phyloP scores from a whole-genome alignment of 2,888 invertebrate species.

The Ctena decussata region DNA sequence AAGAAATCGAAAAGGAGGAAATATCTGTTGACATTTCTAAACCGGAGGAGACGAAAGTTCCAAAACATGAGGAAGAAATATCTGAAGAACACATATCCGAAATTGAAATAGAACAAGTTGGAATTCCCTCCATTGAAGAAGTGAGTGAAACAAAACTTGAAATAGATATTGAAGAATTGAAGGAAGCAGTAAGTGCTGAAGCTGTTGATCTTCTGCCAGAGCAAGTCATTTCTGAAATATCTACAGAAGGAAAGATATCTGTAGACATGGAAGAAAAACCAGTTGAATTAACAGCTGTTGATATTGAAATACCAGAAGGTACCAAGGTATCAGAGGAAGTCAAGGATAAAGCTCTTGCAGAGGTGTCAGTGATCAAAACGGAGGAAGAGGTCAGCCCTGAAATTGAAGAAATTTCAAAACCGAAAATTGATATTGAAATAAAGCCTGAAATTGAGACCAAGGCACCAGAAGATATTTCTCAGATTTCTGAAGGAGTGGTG shows the following conservation, averaged over 20 bases:
- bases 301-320: slow-evolving; percentile 34
- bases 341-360: slow-evolving; percentile 13
- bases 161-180: slow-evolving; percentile 8
- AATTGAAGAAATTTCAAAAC: slow-evolving; percentile 27
- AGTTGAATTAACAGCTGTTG: slow-evolving; percentile 18
- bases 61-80: neutral
- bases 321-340: slow-evolving; percentile 18
- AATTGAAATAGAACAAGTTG: neutral
- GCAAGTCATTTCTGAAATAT: slow-evolving; percentile 25
- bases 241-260: slow-evolving; percentile 15
- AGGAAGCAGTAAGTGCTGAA: neutral
- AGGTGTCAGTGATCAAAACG: slow-evolving; percentile 1
- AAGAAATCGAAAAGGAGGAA: neutral
- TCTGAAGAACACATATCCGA: neutral
- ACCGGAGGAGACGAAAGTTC: neutral
- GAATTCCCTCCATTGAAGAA: slow-evolving; percentile 5
- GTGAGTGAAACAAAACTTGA: neutral
- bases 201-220: slow-evolving; percentile 4
- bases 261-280: slow-evolving; percentile 16
- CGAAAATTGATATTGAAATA: slow-evolving; percentile 40
- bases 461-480: slow-evolving; percentile 1
- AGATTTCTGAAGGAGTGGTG: neutral
- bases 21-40: neutral
- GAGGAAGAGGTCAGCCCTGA: slow-evolving; percentile 20
- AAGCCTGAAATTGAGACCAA: slow-evolving; percentile 27